A percentile compares a stretch with the other conserved stretches of the same genome.
These are phyloP conservation scores for Cotesia chilonis DNA, from an alignment of 1,140 invertebrate species.

Conservation along the genomic window DNA sequence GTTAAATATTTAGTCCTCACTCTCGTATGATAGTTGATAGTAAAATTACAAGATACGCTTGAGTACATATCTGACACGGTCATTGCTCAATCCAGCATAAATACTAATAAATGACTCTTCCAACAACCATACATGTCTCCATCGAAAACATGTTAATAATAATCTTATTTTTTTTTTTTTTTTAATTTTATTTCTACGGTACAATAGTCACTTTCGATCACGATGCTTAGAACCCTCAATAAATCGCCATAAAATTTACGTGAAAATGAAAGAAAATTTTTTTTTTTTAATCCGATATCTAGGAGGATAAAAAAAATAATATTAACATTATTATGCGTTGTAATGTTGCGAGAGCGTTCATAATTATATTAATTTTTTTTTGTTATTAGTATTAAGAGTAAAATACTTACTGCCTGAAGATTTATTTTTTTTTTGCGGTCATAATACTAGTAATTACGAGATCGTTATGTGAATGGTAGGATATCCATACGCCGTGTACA, in stretches of 20 bases:
- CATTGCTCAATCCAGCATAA: constrained; percentile 14
- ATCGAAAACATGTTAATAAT: too few species aligned
- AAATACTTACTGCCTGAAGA: too few species aligned
- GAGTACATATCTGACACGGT: constrained; percentile 45
- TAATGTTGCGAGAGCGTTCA: background rate
- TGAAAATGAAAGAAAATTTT: background rate
- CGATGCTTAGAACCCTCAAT: too few species aligned
- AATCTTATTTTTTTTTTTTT: too few species aligned
- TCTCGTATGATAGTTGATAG: constrained; percentile 2
- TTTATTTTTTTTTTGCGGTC: background rate
- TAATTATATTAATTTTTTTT: constrained; percentile 4
- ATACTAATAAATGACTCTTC: constrained; percentile 44
- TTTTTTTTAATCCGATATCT: background rate
- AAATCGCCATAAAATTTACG: background rate
- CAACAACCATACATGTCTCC: background rate
- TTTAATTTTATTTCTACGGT: background rate
- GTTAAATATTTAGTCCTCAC: background rate
- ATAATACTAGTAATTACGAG: constrained; percentile 12
- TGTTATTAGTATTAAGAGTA: background rate
- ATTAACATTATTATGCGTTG: background rate
- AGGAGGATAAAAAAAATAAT: background rate
- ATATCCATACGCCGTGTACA: too few species aligned
- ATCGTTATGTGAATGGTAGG: constrained; percentile 10
- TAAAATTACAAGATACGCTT: constrained; percentile 46
- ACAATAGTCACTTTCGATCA: background rate